phyloP scores from a whole-genome alignment of 2,797 vertebrate species.

The Numenius phaeopus region DNA sequence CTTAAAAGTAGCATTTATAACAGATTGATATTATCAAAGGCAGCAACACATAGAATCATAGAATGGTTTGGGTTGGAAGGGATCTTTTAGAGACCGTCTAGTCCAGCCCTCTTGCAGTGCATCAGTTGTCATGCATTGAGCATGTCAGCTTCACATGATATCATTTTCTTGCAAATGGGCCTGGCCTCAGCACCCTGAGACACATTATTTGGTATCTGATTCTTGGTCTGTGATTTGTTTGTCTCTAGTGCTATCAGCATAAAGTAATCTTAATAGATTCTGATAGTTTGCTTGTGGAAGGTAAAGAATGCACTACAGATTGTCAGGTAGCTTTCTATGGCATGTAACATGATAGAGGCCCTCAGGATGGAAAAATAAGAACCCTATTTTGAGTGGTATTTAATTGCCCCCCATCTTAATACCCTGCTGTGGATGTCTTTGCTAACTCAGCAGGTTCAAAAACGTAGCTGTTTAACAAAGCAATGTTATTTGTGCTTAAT shows the following conservation, averaged over 20 bases:
- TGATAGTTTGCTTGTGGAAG: conserved; percentile 71
- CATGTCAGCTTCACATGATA: conserved; percentile 78
- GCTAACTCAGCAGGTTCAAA: neutral
- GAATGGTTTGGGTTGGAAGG: neutral
- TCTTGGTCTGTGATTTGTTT: conserved; percentile 81
- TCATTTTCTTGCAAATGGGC: conserved; percentile 85
- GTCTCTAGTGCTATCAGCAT: conserved; percentile 77
- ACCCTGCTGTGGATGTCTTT: neutral
- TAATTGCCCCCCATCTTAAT: neutral
- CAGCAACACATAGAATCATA: neutral
- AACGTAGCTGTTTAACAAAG: neutral
- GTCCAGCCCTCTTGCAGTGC: conserved; percentile 65
- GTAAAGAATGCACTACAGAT: conserved; percentile 43
- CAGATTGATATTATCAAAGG: neutral
- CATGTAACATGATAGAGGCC: neutral
- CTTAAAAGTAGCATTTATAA: neutral
- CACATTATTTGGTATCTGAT: conserved; percentile 72
- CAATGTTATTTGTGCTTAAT: neutral
- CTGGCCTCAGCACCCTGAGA: conserved; percentile 68
- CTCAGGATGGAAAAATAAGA: neutral
- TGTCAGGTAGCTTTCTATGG: conserved; percentile 3
- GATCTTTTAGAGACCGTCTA: neutral
- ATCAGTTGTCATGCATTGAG: conserved; percentile 89
- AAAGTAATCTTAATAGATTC: conserved; percentile 80
- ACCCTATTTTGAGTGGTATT: neutral